phyloP scores from a whole-genome alignment of 2,113 vertebrate genomes.

The Pangasianodon hypophthalmus region DNA sequence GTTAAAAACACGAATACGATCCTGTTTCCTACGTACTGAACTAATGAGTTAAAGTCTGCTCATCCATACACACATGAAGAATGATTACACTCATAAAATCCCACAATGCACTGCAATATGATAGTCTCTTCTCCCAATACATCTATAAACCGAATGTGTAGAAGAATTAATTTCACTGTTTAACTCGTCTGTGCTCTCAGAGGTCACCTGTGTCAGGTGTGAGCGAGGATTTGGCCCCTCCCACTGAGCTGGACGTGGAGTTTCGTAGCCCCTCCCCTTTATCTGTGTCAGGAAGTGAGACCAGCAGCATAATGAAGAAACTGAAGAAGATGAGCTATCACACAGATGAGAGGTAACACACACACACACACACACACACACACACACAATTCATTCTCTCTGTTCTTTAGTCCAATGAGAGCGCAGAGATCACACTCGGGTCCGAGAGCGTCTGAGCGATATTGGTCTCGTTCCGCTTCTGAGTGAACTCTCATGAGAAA shows the following conservation, averaged over 20 bases:
- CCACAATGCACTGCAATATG: background rate
- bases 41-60: background rate
- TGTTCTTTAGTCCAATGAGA: no score
- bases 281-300: conserved; percentile 93
- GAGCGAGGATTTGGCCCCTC: conserved; percentile 68
- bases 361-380: background rate
- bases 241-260: conserved; percentile 76
- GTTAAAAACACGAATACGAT: background rate
- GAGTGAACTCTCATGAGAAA: background rate
- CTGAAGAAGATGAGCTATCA: conserved; percentile 96
- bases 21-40: background rate
- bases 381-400: background rate
- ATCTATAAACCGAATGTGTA: background rate
- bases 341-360: conserved; percentile 94
- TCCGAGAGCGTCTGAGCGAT: no score
- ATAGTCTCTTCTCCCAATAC: background rate
- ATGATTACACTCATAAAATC: background rate
- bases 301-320: conserved; percentile 98
- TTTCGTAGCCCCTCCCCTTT: conserved; percentile 86
- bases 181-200: conserved; percentile 60
- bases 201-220: conserved; percentile 75
- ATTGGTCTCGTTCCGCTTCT: no score
- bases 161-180: background rate
- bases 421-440: no score
- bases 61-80: no score